A percentile compares a stretch with the other conserved stretches of the same genome.
phyloP scores from a whole-genome alignment of 2,888 invertebrate species.

The Coelopa pilipes region DNA sequence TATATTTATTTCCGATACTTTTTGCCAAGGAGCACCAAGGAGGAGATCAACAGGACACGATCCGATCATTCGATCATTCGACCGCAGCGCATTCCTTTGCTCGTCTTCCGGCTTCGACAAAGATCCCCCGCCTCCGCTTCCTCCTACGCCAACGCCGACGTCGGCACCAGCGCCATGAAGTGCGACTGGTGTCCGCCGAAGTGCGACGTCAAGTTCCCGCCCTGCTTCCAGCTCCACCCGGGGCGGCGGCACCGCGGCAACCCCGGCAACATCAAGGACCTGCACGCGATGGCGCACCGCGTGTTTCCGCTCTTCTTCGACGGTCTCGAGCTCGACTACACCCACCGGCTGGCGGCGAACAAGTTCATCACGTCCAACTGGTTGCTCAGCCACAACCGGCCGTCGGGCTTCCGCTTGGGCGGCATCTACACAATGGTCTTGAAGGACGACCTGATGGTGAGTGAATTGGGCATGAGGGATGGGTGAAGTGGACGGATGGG shows the following conservation, averaged over 20 bases:
- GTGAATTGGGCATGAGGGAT: constrained; percentile 1
- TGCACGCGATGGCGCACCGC: constrained; percentile 61
- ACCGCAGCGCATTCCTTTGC: no score
- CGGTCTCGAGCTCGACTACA: constrained; percentile 60
- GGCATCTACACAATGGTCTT: constrained; percentile 59
- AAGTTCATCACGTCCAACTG: constrained; percentile 58
- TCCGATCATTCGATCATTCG: no score
- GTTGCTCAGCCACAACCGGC: constrained; percentile 61
- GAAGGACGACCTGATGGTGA: constrained; percentile 59
- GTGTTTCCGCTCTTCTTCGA: constrained; percentile 64
- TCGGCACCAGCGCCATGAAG: constrained; percentile 42
- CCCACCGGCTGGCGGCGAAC: constrained; percentile 59
- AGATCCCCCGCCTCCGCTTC: background rate
- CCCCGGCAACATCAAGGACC: constrained; percentile 63
- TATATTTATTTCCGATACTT: no score
- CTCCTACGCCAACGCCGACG: background rate
- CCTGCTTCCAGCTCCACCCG: constrained; percentile 54
- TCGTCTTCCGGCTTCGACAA: no score
- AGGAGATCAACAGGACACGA: no score
- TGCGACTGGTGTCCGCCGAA: constrained; percentile 50
- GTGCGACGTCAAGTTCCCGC: constrained; percentile 55
- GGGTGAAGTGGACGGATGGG: background rate
- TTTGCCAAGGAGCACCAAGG: no score
- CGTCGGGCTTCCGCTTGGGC: constrained; percentile 64
- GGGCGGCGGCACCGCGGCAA: constrained; percentile 56